Base-by-base conservation (phyloP, 2,888 invertebrate genomes). In the Tetheella fluctuosa region DNA sequence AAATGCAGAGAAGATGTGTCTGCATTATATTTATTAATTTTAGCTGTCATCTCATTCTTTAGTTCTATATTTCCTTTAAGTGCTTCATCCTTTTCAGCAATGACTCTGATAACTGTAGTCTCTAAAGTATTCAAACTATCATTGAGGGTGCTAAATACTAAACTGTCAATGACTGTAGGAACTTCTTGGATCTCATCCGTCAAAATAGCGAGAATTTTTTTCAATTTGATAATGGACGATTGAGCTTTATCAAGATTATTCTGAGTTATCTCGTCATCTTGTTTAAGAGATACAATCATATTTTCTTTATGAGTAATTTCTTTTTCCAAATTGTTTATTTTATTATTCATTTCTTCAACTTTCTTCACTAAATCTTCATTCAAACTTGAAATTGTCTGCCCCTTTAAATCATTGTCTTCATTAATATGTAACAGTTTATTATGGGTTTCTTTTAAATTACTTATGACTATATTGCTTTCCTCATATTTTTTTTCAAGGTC, bases 121-220 rank as follows among this genome's bases (percentile, higher is more conserved):
- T 88, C 81, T 65, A 89, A 76, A n/a, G 54, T 62, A 64, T 67
- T 68, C 52, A 90, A 71, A 54, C 70, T 79, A 39, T 76, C 72
- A 65, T 70, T 70, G 55, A 89, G 64, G 7, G 65, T 61, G 20
- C 70, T 77, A 56, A 85, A 81, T 20, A 76, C 74, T 65, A 83
- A 76, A 69, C 79, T 79, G 17, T 83, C 81, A 39, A 81, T 70
- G 30, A 78, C 60, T 55, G 79, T 71, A 23, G 84, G 84, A 34
- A 84, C 68, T 65, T 81, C 80, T 63, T 71, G 70, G 54, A 77
- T 73, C 57, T 83, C 78, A 28, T 79, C 79, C 20, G 83, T 76
- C 60, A 88, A 65, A 60, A 77, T 71, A 3, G 60, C 55, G 15
- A 85, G 70, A 59, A 88, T 77, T 54, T 71, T 68, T 64, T 83